Evolutionary conservation across 2,113 vertebrate species (phyloP).

Genomic region (Pampusana beccarii): DNA sequence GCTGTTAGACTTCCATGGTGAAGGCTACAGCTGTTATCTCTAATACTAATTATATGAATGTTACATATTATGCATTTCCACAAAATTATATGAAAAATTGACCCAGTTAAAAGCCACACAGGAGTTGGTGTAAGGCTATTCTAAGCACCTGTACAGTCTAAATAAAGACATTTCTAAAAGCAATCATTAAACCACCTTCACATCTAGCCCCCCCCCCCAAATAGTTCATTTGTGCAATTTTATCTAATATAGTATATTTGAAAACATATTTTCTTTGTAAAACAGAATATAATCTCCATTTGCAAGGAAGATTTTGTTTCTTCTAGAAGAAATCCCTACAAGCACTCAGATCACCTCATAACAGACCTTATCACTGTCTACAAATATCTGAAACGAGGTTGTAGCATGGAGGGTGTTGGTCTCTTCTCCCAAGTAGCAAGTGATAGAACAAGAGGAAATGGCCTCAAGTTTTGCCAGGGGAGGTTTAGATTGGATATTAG

Average conservation of each 20-base stretch:
- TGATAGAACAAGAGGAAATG: no score
- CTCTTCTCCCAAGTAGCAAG: no score
- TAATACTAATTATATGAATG: background rate
- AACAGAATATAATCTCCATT: background rate
- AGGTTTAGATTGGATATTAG: no score
- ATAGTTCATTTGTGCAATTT: background rate
- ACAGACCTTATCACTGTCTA: background rate
- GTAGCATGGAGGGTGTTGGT: no score
- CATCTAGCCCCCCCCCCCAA: rapidly evolving
- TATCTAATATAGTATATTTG: background rate
- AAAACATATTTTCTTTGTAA: background rate
- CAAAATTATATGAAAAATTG: background rate
- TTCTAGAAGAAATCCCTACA: background rate
- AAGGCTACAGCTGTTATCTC: background rate
- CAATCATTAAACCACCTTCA: background rate
- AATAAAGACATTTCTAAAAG: background rate
- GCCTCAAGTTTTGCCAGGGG: no score
- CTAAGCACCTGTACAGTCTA: background rate
- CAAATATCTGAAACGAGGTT: no score
- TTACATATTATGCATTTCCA: background rate
- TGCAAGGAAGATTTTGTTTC: background rate
- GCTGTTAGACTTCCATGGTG: background rate
- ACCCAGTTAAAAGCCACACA: background rate
- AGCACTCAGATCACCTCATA: background rate
- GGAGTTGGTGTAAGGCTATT: background rate